Base-by-base conservation (phyloP, 2,888 invertebrate genomes). In the Julus scandinavius region DNA sequence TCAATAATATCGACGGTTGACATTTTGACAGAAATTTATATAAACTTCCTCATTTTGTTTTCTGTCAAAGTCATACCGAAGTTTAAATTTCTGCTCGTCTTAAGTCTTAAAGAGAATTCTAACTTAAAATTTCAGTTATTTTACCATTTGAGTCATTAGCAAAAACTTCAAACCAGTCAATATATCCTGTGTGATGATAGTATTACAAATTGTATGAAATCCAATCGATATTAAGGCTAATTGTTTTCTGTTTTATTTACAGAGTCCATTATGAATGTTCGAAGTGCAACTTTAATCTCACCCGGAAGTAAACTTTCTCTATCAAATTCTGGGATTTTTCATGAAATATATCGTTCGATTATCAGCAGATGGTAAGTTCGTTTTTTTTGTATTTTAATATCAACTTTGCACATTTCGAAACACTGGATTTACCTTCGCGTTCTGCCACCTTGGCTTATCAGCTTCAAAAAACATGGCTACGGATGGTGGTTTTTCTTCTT, bases 11-110 rank as follows among this genome's bases (percentile, higher is more conserved):
- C 63, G 63, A 63, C 63, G n/a, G n/a, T 63, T 63, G 63, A n/a
- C 63, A n/a, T 63, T 58, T 63, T 63, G 63, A 63, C 63, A 63
- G 45, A 63, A 63, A 63, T 63, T n/a, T n/a, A n/a, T 49, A 49
- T 6, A 17, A 63, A 63, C 63, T 63, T 63, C 63, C 63, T 63
- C n/a, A n/a, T 63, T 63, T n/a, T 17, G 63, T 63, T 63, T 63
- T 17, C 63, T 5, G 63, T 45, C 45, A 63, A 63, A 17, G 63
- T 63, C n/a, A n/a, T 29, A 29, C 29, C 29, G 29, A 29, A 29
- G 29, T 29, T 29, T 29, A 29, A 29, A 29, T 29, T 29, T 29
- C 29, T 29, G 29, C 29, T 29, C 29, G 29, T 29, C 29, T 29
- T 29, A 29, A 29, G 29, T 29, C 29, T 29, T 29, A 29, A 29